A percentile compares a stretch with the other conserved stretches of the same genome.
These are phyloP conservation scores for Mactromeris polynyma DNA, from an alignment of 2,888 invertebrate genomes.

Conservation along the genomic window DNA sequence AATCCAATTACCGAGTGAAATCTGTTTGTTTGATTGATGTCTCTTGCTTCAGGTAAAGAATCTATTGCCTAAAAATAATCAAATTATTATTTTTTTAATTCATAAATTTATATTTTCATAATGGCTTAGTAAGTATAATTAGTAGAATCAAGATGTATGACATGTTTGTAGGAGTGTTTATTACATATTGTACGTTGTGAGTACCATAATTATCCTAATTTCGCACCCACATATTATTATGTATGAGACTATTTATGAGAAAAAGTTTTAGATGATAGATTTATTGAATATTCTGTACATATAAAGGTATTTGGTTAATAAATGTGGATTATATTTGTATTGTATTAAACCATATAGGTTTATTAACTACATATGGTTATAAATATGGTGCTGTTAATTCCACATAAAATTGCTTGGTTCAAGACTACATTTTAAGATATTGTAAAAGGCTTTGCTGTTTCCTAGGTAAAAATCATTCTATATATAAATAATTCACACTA, in stretches of 20 bases:
- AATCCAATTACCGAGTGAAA: constrained; percentile 1
- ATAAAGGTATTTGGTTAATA: too few relatives aligned
- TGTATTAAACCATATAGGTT: too few relatives aligned
- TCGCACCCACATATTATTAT: background rate
- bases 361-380: too few relatives aligned
- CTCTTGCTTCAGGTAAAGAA: background rate
- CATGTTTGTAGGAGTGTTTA: background rate
- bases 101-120: background rate
- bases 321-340: too few relatives aligned
- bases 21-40: constrained; percentile 13
- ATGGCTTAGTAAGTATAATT: background rate
- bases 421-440: too few relatives aligned
- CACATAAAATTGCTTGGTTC: too few relatives aligned
- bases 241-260: background rate
- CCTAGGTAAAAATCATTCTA: too few relatives aligned
- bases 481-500: too few relatives aligned
- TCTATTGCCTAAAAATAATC: background rate
- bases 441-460: too few relatives aligned
- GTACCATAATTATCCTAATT: background rate
- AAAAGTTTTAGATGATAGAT: background rate
- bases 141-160: background rate
- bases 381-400: too few relatives aligned
- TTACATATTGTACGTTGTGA: background rate
- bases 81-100: background rate
- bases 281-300: too few relatives aligned